phyloP scores from a whole-genome alignment of 1,140 invertebrate species.

The Eueides isabella region DNA sequence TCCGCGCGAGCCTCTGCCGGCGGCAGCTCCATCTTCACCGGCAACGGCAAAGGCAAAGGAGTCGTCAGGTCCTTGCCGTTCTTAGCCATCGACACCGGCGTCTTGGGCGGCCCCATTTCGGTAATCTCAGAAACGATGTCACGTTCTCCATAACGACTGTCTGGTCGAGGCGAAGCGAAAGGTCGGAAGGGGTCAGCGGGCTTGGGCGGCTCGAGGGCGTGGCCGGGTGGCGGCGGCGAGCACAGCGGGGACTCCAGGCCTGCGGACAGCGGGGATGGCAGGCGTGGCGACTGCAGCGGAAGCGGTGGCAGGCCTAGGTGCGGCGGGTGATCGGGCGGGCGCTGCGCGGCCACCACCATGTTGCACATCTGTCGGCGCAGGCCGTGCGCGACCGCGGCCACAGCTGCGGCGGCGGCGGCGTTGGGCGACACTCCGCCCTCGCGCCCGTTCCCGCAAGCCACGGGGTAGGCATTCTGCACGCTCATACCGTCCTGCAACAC shows the following conservation, averaged over 20 bases:
- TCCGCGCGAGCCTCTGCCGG: constrained; percentile 62
- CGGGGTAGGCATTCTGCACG: constrained; percentile 74
- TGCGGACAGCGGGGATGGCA: constrained; percentile 69
- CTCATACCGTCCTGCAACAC: constrained; percentile 56
- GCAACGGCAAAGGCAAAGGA: constrained; percentile 55
- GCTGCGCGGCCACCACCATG: constrained; percentile 76
- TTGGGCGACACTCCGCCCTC: constrained; percentile 86
- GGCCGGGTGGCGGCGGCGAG: constrained; percentile 74
- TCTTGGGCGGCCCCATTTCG: constrained; percentile 74
- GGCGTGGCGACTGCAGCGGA: constrained; percentile 69
- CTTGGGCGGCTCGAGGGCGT: constrained; percentile 74
- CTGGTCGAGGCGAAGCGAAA: constrained; percentile 71
- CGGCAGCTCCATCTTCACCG: constrained; percentile 71
- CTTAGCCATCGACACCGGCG: constrained; percentile 59
- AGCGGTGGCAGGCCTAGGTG: constrained; percentile 66
- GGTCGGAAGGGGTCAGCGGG: constrained; percentile 75
- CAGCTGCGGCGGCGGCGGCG: constrained; percentile 87
- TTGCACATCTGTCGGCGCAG: constrained; percentile 80
- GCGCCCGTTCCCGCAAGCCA: constrained; percentile 81
- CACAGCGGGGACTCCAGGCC: constrained; percentile 75
- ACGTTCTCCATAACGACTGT: constrained; percentile 69
- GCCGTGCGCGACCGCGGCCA: constrained; percentile 88
- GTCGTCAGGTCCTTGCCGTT: constrained; percentile 70
- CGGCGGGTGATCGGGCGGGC: constrained; percentile 66
- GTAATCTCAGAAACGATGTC: constrained; percentile 61